Conservation (phyloP, 1,140 invertebrate species). For the Oedothorax gibbosus region DNA sequence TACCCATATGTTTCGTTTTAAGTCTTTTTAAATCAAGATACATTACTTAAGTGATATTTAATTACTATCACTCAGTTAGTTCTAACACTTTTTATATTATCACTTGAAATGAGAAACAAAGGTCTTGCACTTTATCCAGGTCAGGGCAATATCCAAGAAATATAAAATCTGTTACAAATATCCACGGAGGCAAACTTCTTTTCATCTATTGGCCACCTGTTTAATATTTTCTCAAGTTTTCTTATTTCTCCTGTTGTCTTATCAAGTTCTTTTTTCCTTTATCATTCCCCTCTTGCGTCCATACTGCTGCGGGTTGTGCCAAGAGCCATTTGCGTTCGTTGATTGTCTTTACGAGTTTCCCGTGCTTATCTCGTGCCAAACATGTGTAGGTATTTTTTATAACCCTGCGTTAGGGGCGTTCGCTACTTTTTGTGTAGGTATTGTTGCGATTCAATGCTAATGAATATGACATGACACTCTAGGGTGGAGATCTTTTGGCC, state of each 20-base stretch:
- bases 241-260: slow-evolving; percentile 33
- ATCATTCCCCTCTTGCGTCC: slow-evolving; percentile 25
- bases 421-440: slow-evolving; percentile 5
- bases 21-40: too few species aligned
- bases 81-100: too few species aligned
- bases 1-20: too few species aligned
- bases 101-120: slow-evolving; percentile 1
- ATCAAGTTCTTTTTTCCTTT: slow-evolving; percentile 28
- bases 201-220: slow-evolving; percentile 16
- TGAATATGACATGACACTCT: slow-evolving; percentile 22
- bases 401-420: background rate
- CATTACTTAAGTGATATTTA: too few species aligned
- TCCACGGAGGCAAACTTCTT: slow-evolving; percentile 23
- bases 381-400: slow-evolving; percentile 45
- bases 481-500: background rate
- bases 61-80: too few species aligned
- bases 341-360: slow-evolving; percentile 51
- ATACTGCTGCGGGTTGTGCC: slow-evolving; percentile 28
- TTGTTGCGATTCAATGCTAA: slow-evolving; percentile 50
- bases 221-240: slow-evolving; percentile 31
- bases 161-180: slow-evolving; percentile 19
- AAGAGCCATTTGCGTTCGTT: slow-evolving; percentile 42
- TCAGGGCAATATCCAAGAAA: slow-evolving; percentile 7
- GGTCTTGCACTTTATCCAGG: background rate
- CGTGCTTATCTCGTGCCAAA: slow-evolving; percentile 33